phyloP scores from a whole-genome alignment of 2,888 invertebrate genomes.

The Sphaerophoria rueppellii region DNA sequence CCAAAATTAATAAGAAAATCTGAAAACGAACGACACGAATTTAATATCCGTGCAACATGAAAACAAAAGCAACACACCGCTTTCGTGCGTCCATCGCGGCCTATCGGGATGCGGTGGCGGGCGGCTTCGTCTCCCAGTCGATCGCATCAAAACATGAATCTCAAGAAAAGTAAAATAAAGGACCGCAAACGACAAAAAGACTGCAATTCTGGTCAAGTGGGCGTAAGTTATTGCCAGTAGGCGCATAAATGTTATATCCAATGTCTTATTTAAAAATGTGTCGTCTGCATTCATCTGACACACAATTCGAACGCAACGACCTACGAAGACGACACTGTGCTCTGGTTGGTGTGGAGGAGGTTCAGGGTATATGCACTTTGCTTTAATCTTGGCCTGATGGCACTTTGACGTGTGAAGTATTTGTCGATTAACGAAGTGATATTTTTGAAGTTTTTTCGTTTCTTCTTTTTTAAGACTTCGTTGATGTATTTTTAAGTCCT shows the following conservation, averaged over 20 bases:
- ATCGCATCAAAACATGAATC: not conserved
- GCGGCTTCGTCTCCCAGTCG: not conserved
- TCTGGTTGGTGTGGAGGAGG: not conserved
- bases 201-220: conserved; percentile 62
- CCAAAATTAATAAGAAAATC: conserved; percentile 39
- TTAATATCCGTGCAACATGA: conserved; percentile 57
- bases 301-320: no score
- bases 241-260: conserved; percentile 69
- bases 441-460: not conserved
- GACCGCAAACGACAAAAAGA: conserved; percentile 28
- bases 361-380: no score
- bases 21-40: conserved; percentile 47
- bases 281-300: conserved; percentile 48
- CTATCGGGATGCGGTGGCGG: no score
- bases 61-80: conserved; percentile 42
- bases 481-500: not conserved
- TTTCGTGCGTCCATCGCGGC: no score
- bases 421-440: conserved; percentile 19
- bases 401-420: conserved; percentile 16
- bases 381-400: not conserved
- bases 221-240: conserved; percentile 73
- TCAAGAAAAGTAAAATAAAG: not conserved
- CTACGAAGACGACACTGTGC: not conserved
- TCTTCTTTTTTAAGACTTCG: conserved; percentile 11
- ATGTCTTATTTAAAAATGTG: conserved; percentile 73